Evolutionary conservation across 2,888 invertebrate genomes (phyloP).

Genomic region (Anarsia innoxiella): DNA sequence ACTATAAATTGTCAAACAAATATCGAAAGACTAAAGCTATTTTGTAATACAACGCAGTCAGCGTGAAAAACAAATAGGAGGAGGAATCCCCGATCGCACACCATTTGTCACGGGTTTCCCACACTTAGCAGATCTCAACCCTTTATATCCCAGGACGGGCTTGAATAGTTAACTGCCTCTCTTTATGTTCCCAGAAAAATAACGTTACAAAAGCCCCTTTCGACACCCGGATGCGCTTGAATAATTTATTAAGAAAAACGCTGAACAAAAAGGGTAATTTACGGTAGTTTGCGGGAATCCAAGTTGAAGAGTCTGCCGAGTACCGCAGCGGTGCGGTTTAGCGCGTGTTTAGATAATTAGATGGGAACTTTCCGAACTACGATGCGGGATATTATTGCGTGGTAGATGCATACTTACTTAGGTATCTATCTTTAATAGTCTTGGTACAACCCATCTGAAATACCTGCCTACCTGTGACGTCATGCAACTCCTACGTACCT

Average conservation of each 20-base stretch:
- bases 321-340: background rate
- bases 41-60: too few species aligned
- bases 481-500: too few species aligned
- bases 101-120: slow-evolving; percentile 33
- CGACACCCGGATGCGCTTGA: slow-evolving; percentile 42
- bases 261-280: slow-evolving; percentile 40
- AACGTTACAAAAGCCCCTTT: slow-evolving; percentile 37
- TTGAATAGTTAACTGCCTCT: slow-evolving; percentile 33
- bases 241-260: slow-evolving; percentile 49
- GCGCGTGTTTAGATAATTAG: too few species aligned
- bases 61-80: slow-evolving; percentile 18
- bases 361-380: too few species aligned
- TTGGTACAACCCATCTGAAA: too few species aligned
- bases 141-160: slow-evolving; percentile 29
- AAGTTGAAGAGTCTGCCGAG: background rate
- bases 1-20: too few species aligned
- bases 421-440: too few species aligned
- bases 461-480: too few species aligned
- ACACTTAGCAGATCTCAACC: slow-evolving; percentile 33
- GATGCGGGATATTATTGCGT: too few species aligned
- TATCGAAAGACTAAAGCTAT: too few species aligned
- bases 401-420: too few species aligned
- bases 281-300: slow-evolving; percentile 8
- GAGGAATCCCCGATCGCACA: slow-evolving; percentile 14
- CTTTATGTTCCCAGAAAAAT: slow-evolving; percentile 32